Percentiles rank a stretch among this genome's conserved stretches.
Evolutionary conservation across 53 echinoderm and acorn worm species (phyloP).

Genomic region (Luidia sarsii): DNA sequence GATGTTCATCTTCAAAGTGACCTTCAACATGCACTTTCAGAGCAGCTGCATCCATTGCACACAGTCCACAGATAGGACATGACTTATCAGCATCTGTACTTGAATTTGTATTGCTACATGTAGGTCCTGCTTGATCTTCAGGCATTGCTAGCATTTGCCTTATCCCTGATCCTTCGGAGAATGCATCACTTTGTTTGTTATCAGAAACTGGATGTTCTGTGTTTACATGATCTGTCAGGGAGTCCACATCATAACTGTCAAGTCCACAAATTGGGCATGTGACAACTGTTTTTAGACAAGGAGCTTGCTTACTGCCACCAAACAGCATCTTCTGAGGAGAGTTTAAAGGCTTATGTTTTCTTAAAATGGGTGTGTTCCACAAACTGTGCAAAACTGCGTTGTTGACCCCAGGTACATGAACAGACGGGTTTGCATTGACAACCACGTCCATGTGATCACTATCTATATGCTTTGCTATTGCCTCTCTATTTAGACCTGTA

Average conservation of each 20-base stretch:
- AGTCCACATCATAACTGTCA: constrained; percentile 74
- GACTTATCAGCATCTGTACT: too few relatives aligned
- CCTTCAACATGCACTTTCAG: constrained; percentile 78
- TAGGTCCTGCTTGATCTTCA: too few relatives aligned
- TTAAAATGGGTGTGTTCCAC: constrained; percentile 24
- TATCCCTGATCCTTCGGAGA: too few relatives aligned
- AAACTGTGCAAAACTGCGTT: too few relatives aligned
- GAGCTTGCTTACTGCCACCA: constrained; percentile 71
- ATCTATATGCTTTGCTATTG: constrained; percentile 35
- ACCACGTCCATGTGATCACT: constrained; percentile 24
- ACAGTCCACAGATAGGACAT: constrained; percentile 81
- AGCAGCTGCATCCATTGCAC: constrained; percentile 28
- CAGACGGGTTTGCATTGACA: too few relatives aligned
- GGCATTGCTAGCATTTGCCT: too few relatives aligned
- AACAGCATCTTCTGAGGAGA: constrained; percentile 72
- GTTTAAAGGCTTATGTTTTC: neutral
- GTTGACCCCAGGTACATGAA: too few relatives aligned
- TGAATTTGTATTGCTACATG: neutral
- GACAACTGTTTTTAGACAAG: constrained; percentile 55
- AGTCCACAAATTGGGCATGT: constrained; percentile 85
- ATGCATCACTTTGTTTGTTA: neutral
- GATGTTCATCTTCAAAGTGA: constrained; percentile 66
- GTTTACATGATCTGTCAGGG: constrained; percentile 64
- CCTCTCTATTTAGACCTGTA: constrained; percentile 24
- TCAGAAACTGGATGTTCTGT: constrained; percentile 62